Conservation (phyloP, 2,797 vertebrate genomes). For the Harpagifer antarcticus region DNA sequence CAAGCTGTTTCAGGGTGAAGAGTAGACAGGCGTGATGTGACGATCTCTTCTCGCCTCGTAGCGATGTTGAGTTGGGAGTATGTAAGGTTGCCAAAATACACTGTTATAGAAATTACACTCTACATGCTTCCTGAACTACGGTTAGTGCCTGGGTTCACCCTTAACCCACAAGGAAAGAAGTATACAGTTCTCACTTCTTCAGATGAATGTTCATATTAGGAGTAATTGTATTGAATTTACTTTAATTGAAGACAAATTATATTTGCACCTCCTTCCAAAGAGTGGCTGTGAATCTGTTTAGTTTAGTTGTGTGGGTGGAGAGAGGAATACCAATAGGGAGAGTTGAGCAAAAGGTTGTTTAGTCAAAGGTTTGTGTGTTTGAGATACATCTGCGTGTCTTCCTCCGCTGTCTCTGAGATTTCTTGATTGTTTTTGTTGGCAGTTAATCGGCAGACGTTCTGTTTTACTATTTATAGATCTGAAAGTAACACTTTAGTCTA, state of each 20-base stretch:
- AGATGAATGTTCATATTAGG: slow-evolving; percentile 4
- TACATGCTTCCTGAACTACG: slow-evolving; percentile 32
- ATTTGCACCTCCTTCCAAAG: neutral
- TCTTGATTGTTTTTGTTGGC: slow-evolving; percentile 1
- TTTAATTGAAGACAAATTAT: neutral
- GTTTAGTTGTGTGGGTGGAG: slow-evolving; percentile 25
- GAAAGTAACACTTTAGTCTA: neutral
- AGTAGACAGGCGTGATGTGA: slow-evolving; percentile 56
- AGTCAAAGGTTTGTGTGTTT: slow-evolving; percentile 29
- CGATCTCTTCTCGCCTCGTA: slow-evolving; percentile 32
- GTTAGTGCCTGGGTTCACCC: slow-evolving; percentile 30
- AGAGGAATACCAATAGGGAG: slow-evolving; percentile 30
- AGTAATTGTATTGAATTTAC: neutral
- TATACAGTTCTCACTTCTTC: slow-evolving; percentile 10
- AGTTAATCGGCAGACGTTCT: neutral
- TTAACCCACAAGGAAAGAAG: slow-evolving; percentile 28
- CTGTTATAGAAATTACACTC: slow-evolving; percentile 44
- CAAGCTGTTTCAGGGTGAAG: slow-evolving; percentile 66
- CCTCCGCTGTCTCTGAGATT: neutral
- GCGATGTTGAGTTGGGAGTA: slow-evolving; percentile 27
- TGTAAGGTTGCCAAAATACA: slow-evolving; percentile 31
- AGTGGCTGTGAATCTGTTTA: slow-evolving; percentile 12
- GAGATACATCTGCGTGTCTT: slow-evolving; percentile 1
- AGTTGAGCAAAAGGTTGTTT: slow-evolving; percentile 23
- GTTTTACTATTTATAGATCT: neutral